These are phyloP conservation scores for Probaryconus sp. DNA, from an alignment of 1,140 invertebrate species.

Conservation along the genomic window DNA sequence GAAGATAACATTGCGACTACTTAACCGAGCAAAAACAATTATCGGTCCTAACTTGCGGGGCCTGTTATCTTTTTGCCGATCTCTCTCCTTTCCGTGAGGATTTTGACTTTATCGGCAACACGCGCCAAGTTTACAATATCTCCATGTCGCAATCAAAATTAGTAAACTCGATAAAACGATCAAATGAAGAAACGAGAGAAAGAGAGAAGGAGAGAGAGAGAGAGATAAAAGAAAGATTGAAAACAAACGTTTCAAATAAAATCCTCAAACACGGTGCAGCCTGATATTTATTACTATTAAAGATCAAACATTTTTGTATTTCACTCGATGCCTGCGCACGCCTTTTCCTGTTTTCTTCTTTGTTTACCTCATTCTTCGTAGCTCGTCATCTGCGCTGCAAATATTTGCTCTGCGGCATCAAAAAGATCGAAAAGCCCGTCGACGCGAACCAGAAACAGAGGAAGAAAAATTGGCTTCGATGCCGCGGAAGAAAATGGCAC, in stretches of 20 bases:
- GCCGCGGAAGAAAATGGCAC: constrained; percentile 38
- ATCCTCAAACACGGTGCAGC: constrained; percentile 15
- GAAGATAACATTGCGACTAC: too few relatives aligned
- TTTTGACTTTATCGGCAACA: too few relatives aligned
- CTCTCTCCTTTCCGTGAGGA: too few relatives aligned
- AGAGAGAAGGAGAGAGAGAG: background rate
- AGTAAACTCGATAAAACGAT: constrained; percentile 6
- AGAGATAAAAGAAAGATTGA: background rate
- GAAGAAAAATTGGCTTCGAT: constrained; percentile 57
- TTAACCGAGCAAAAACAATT: too few relatives aligned
- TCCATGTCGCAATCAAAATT: constrained; percentile 20
- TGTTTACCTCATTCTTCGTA: constrained; percentile 48
- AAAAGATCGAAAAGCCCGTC: constrained; percentile 57
- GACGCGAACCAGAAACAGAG: constrained; percentile 29
- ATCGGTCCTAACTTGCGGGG: too few relatives aligned
- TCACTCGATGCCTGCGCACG: constrained; percentile 11
- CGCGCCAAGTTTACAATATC: constrained; percentile 11
- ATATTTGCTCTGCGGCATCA: constrained; percentile 66
- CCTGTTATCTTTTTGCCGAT: too few relatives aligned
- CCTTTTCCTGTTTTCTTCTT: constrained; percentile 12
- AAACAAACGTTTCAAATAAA: constrained; percentile 4
- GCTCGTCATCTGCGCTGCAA: constrained; percentile 54
- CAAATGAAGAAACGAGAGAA: background rate
- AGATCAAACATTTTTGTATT: constrained; percentile 39
- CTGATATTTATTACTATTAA: constrained; percentile 46